phyloP scores from a whole-genome alignment of 2,888 invertebrate genomes.

The Drosophila leonis region DNA sequence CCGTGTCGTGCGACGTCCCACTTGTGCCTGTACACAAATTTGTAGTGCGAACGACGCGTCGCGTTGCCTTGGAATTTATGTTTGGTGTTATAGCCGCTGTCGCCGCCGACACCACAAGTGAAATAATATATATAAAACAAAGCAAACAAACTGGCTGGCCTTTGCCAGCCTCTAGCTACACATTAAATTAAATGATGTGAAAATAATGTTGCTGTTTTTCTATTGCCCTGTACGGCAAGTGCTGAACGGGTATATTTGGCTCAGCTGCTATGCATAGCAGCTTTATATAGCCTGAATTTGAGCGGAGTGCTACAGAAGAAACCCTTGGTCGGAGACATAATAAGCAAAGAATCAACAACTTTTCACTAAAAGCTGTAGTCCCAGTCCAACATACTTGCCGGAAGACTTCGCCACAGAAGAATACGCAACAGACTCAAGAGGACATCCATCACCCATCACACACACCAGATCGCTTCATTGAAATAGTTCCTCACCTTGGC shows the following conservation, averaged over 20 bases:
- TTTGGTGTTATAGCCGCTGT: slow-evolving; percentile 18
- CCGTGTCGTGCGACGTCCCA: slow-evolving; percentile 9
- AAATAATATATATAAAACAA: slow-evolving; percentile 68
- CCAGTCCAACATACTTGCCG: no score
- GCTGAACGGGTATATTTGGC: background rate
- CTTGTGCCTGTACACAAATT: slow-evolving; percentile 55
- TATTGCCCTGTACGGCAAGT: slow-evolving; percentile 17
- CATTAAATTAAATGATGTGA: slow-evolving; percentile 84
- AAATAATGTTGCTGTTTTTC: slow-evolving; percentile 76
- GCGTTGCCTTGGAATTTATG: slow-evolving; percentile 68
- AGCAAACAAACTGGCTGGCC: slow-evolving; percentile 53
- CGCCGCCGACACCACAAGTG: slow-evolving; percentile 59
- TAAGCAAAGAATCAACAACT: no score
- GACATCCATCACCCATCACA: no score
- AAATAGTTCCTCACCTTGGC: no score
- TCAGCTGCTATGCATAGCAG: background rate
- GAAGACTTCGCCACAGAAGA: no score
- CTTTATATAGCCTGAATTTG: no score
- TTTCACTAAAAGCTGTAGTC: no score
- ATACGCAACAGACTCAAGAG: no score
- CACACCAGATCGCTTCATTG: no score
- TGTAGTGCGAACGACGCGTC: slow-evolving; percentile 63
- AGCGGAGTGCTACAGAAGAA: no score
- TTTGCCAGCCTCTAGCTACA: slow-evolving; percentile 46
- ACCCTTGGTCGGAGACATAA: no score